Base-by-base conservation (phyloP, 1,140 invertebrate species). In the Ganaspis sp. region DNA sequence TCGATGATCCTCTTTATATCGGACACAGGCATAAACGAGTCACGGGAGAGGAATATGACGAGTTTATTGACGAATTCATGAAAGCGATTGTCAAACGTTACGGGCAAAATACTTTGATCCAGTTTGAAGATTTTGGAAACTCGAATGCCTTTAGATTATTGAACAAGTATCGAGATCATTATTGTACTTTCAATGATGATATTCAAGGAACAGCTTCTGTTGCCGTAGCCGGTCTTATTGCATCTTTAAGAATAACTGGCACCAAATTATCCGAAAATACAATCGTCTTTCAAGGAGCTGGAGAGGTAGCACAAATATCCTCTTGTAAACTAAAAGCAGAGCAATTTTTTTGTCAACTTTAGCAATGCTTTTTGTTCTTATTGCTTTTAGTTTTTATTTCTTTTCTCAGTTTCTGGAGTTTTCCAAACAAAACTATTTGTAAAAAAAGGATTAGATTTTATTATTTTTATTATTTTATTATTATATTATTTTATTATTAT, bases 1-100 rank as follows among this genome's bases (percentile, higher is more conserved):
- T 98, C 5, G 94, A 98, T 72, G 97, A 99, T 91, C 95, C 96
- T 0, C 91, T 97, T 11, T 99, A 99, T 92, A 97, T 99, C 89
- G 99, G 99, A 0, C 90, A 98, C 23, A 93, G 93, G 23, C 96
- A 99, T 76, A 94, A 93, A 49, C 94, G 99, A 72, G 93, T 97
- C 0, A 94, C 93, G 4, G 98, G 98, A 0, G 79, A 92, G 23
- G 93, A 94, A 73, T 99, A 99, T 90, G 97, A 99, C 86, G 95
- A 96, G 8, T 96, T 99, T 77, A 92, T 99, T 45, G 98, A 99
- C 64, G 99, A 99, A 92, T 99, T 99, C 88, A 99, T 99, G 97
- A 86, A 94, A 64, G 97, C 98, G 0, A 95, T 95, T 17, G 95
- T 98, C 0, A 93, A 94, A 75, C 94, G 97, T 80, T 98, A 94